Evolutionary conservation across 2,113 vertebrate genomes (phyloP), one percentile per base, ranked within the genome.

Genomic region (Entosphenus tridentatus): DNA sequence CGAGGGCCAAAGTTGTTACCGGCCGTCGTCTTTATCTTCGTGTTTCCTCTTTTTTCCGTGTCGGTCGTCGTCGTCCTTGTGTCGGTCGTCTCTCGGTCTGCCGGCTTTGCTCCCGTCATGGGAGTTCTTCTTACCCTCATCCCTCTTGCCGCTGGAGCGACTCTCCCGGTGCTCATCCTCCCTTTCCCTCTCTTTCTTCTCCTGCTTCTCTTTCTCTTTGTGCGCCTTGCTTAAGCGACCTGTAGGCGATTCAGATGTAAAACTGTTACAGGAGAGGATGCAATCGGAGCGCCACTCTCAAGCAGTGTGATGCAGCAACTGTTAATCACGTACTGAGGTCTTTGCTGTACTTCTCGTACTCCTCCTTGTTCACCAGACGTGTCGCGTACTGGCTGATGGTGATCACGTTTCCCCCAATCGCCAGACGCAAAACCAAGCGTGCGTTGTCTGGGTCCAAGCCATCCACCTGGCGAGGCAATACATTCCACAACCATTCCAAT

Each of bases 401-500:
- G 59, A 82, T 83, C 1, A 80, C 76, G 67, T 80, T 79, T 54
- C 77, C 77, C 1, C 84, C 82, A 1, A 81, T 78, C 1, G 84
- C 85, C 68, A 92, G 79, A 72, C 83, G 86, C 73, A 90, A 80
- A 80, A 90, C 73, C 2, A 81, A 80, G 3, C 88, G 79, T 57
- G 82, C 85, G 12, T 92, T 92, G 80, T 92, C 88, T 68, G 87
- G 76, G 74, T 90, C 87, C 1, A 90, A 68, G 1, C 85, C 86
- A 74, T 90, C 87, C 2, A 92, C 83, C 87, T 91, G 74, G 8
- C 39, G 6, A 39, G 39, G 39, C 39, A 7, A 7, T 39, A 39
- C 39, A 39, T 39, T 39, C 39, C 39, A 39, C 39, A 39, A 39
- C 39, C 39, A 39, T 39, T 39, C 39, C 39, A 39, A 39, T 39